A percentile compares a stretch with the other conserved stretches of the same genome.
Conservation (phyloP, 2,888 invertebrate species). For the Aethes cnicana region DNA sequence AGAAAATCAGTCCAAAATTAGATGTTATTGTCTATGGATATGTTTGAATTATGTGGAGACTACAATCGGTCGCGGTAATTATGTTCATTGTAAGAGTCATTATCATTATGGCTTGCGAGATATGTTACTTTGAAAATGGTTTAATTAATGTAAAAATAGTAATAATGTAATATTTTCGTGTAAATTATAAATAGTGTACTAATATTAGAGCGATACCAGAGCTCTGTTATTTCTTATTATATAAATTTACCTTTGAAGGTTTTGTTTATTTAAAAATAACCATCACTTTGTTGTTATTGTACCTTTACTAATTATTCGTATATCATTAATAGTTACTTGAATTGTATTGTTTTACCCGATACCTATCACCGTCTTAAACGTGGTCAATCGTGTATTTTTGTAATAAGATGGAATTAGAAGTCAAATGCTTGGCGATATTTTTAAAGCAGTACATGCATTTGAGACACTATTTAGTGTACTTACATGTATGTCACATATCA, state of each 20-base stretch:
- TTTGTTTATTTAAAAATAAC: no score
- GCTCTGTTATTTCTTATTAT: not conserved
- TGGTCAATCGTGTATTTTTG: slow-evolving; percentile 21
- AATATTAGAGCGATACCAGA: not conserved
- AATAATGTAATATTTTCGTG: slow-evolving; percentile 17
- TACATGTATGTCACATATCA: slow-evolving; percentile 63
- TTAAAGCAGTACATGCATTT: slow-evolving; percentile 37
- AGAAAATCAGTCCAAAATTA: slow-evolving; percentile 63
- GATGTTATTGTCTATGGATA: slow-evolving; percentile 34
- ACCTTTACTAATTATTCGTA: no score
- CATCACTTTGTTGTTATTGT: no score
- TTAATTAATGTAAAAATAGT: slow-evolving; percentile 12
- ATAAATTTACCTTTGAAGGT: not conserved
- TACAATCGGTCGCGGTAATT: slow-evolving; percentile 16
- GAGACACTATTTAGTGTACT: slow-evolving; percentile 52
- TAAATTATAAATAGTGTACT: slow-evolving; percentile 7
- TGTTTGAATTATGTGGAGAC: slow-evolving; percentile 17
- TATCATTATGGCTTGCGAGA: slow-evolving; percentile 12
- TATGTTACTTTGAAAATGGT: slow-evolving; percentile 1
- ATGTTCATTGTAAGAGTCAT: slow-evolving; percentile 16
- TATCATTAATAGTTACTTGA: slow-evolving; percentile 4
- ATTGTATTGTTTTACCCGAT: slow-evolving; percentile 12
- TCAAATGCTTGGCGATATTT: slow-evolving; percentile 20
- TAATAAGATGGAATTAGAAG: slow-evolving; percentile 9
- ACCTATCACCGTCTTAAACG: not conserved